Percentiles rank a stretch among this genome's conserved stretches.
phyloP scores from a whole-genome alignment of 2,113 vertebrate species.

The Heliornis fulica region DNA sequence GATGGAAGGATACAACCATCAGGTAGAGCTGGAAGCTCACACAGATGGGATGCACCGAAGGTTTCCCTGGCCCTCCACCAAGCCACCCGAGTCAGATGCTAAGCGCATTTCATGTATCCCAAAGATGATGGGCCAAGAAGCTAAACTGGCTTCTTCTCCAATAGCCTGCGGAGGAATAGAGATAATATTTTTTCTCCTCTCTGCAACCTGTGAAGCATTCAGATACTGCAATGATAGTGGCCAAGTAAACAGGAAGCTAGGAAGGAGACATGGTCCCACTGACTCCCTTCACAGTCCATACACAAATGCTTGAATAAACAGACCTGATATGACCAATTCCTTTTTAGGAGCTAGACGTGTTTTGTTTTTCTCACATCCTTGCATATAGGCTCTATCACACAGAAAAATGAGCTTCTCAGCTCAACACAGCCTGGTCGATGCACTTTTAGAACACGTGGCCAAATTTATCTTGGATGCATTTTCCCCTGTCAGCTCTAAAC shows the following conservation, averaged over 20 bases:
- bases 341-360: not conserved
- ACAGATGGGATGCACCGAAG: rapidly evolving
- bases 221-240: not conserved
- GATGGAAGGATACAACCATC: not conserved
- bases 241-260: not conserved
- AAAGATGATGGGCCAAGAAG: not conserved
- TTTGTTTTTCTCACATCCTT: not conserved
- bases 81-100: not conserved
- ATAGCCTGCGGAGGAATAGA: not conserved
- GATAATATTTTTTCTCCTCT: not conserved
- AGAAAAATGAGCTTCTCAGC: not conserved
- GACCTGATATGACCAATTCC: rapidly evolving
- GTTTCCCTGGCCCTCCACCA: not conserved
- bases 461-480: slow-evolving; percentile 13
- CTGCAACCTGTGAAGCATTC: not conserved
- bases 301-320: not conserved
- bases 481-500: not conserved
- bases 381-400: not conserved
- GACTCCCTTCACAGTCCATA: not conserved
- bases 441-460: not conserved
- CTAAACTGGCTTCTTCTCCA: not conserved
- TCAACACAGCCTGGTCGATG: not conserved
- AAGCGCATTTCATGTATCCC: rapidly evolving
- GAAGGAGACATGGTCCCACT: not conserved
- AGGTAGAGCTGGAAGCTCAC: not conserved